These are phyloP conservation scores for Stenichneumon culpator DNA, from an alignment of 2,888 invertebrate species.

Conservation along the genomic window DNA sequence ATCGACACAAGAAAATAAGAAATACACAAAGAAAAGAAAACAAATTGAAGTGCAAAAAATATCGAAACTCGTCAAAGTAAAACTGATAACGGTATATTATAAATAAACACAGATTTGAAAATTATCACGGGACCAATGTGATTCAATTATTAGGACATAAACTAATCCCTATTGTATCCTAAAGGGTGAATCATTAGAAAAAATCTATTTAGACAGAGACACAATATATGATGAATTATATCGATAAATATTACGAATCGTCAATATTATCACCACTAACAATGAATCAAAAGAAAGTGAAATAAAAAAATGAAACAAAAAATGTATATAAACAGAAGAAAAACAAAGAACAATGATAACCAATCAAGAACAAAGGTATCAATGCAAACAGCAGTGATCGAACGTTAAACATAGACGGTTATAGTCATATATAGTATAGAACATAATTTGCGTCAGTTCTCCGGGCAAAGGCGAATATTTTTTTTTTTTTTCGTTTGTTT, in stretches of 20 bases:
- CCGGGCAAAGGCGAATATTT: constrained; percentile 54
- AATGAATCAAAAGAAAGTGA: constrained; percentile 57
- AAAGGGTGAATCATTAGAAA: constrained; percentile 74
- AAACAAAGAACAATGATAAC: constrained; percentile 49
- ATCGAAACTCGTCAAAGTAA: constrained; percentile 58
- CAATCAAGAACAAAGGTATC: constrained; percentile 78
- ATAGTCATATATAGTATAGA: constrained; percentile 62
- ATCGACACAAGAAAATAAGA: background rate
- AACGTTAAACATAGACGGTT: constrained; percentile 72
- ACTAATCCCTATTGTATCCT: constrained; percentile 77
- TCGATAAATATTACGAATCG: constrained; percentile 81
- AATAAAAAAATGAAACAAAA: constrained; percentile 36
- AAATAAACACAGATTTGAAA: constrained; percentile 73
- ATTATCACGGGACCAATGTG: constrained; percentile 79
- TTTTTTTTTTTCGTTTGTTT: background rate
- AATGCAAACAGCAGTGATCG: constrained; percentile 73
- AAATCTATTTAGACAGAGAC: constrained; percentile 80
- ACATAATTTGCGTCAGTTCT: constrained; percentile 65
- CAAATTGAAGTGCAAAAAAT: background rate
- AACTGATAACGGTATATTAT: constrained; percentile 39
- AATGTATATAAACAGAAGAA: constrained; percentile 11
- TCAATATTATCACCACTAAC: constrained; percentile 74
- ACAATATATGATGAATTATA: constrained; percentile 70
- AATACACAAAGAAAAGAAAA: background rate
- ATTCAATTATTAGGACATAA: constrained; percentile 66